A percentile compares a stretch with the other conserved stretches of the same genome.
Conservation (phyloP, 2,113 vertebrate genomes). For the Bettongia penicillata region DNA sequence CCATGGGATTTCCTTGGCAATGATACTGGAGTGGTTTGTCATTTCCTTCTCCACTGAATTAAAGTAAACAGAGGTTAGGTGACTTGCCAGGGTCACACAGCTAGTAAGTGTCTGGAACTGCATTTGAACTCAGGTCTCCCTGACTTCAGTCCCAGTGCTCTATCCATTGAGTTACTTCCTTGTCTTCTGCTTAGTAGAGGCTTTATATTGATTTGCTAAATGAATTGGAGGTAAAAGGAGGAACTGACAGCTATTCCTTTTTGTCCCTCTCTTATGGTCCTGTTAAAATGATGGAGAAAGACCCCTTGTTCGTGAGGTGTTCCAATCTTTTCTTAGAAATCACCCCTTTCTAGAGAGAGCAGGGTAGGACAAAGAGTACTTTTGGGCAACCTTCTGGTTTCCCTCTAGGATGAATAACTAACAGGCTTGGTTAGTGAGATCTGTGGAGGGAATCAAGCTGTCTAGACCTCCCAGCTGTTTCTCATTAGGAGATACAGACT, state of each 20-base stretch:
- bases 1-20: neutral
- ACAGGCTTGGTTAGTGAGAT: neutral
- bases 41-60: neutral
- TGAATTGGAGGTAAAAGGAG: neutral
- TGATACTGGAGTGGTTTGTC: neutral
- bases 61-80: neutral
- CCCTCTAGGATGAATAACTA: neutral
- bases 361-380: neutral
- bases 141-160: neutral
- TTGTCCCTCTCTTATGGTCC: neutral
- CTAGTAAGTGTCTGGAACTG: neutral
- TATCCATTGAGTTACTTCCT: neutral
- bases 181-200: neutral
- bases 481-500: neutral
- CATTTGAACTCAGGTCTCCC: neutral
- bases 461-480: neutral
- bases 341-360: neutral
- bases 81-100: neutral
- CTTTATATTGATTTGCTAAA: neutral
- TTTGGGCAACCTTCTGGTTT: neutral
- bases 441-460: neutral
- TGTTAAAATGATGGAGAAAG: neutral
- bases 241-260: neutral
- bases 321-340: neutral
- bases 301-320: neutral